These are phyloP conservation scores for Agapornis roseicollis DNA, from an alignment of 2,113 vertebrate species.

Conservation along the genomic window DNA sequence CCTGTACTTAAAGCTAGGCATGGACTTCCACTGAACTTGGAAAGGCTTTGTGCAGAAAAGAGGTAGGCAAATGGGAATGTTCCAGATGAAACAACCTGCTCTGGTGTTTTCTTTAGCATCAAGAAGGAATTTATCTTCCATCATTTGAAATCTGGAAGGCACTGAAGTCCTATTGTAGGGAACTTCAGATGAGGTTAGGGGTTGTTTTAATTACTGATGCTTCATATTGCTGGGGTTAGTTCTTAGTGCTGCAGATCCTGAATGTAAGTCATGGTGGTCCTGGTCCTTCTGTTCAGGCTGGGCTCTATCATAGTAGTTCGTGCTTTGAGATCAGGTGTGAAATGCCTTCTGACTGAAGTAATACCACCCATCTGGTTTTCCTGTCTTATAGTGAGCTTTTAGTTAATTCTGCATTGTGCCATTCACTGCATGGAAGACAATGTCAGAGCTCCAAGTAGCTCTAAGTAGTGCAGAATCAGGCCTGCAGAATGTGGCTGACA, in stretches of 20 bases:
- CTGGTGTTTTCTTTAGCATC: not conserved
- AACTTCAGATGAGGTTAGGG: not conserved
- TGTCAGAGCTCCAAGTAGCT: not conserved
- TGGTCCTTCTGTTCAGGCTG: not conserved
- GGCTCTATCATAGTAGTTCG: not conserved
- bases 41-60: not conserved
- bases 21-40: not conserved
- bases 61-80: slow-evolving; percentile 24
- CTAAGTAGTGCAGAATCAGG: not conserved
- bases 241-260: not conserved
- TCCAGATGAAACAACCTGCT: slow-evolving; percentile 30
- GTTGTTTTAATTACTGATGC: not conserved
- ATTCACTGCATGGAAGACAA: not conserved
- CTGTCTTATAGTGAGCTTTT: not conserved
- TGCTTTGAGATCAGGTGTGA: not conserved
- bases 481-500: slow-evolving; percentile 6
- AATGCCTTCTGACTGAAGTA: not conserved
- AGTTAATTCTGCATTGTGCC: not conserved
- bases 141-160: not conserved
- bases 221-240: not conserved
- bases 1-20: not conserved
- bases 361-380: not conserved
- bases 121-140: not conserved
- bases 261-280: not conserved
- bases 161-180: not conserved